These are phyloP conservation scores for Ptychoptera contaminata DNA, from an alignment of 2,888 invertebrate genomes.

Conservation along the genomic window DNA sequence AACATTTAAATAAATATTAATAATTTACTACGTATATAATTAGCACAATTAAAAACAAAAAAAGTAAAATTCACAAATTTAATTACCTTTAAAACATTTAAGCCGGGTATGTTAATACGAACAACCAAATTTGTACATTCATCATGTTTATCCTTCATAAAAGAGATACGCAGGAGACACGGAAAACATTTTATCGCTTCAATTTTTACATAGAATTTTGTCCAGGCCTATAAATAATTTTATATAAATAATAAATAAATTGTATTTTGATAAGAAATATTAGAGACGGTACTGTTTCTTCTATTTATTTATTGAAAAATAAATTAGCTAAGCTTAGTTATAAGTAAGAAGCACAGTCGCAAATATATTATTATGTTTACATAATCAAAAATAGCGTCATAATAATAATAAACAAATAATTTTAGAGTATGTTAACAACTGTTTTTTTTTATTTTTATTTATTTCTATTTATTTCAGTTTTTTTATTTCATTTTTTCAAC, in stretches of 20 bases:
- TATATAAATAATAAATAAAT: not conserved
- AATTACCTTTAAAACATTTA: constrained; percentile 19
- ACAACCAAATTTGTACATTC: constrained; percentile 17
- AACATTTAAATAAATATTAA: not conserved
- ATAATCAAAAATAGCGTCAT: not conserved
- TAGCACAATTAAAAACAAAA: not conserved
- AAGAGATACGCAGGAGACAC: constrained; percentile 27
- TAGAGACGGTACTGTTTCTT: not conserved
- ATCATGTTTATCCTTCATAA: constrained; percentile 16
- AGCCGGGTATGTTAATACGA: constrained; percentile 28
- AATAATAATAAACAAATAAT: not conserved
- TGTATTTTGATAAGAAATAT: not conserved
- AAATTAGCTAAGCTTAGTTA: not conserved
- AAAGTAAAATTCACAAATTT: too few relatives aligned
- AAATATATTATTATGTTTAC: not conserved
- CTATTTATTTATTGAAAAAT: not conserved
- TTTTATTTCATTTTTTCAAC: not conserved
- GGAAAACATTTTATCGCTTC: constrained; percentile 31
- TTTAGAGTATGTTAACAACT: not conserved
- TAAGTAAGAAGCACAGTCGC: not conserved
- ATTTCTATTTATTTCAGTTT: not conserved
- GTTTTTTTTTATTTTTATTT: not conserved
- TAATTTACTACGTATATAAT: not conserved
- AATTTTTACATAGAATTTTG: constrained; percentile 27
- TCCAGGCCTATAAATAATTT: constrained; percentile 19